Evolutionary conservation across 2,797 vertebrate genomes (phyloP).

Genomic region (Acipenser transmontanus): DNA sequence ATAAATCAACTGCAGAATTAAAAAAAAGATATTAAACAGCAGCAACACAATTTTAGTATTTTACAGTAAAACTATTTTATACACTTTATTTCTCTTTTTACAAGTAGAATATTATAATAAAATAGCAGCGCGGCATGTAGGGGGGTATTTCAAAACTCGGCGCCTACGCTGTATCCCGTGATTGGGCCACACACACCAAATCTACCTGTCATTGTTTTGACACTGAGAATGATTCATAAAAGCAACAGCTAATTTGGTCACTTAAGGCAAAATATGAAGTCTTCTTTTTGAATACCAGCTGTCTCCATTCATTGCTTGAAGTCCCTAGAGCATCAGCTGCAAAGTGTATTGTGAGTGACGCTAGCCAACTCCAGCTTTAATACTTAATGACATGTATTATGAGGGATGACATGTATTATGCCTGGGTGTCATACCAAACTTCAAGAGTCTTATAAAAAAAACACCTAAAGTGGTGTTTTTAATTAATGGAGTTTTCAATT

Average conservation of each 20-base stretch:
- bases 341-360: constrained; percentile 10
- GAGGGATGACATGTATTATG: not conserved
- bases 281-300: constrained; percentile 10
- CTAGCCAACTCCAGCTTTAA: not conserved
- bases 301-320: constrained; percentile 9
- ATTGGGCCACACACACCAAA: not conserved
- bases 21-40: too few relatives aligned
- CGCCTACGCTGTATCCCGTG: not conserved
- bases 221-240: constrained; percentile 5
- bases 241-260: constrained; percentile 14
- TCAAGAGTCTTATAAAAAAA: too few relatives aligned
- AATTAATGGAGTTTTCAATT: too few relatives aligned
- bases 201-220: not conserved
- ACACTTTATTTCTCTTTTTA: too few relatives aligned
- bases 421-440: not conserved
- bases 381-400: not conserved
- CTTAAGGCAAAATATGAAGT: constrained; percentile 5
- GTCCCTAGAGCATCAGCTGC: constrained; percentile 13
- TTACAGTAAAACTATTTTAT: too few relatives aligned
- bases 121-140: too few relatives aligned
- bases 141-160: too few relatives aligned
- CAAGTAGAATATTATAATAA: too few relatives aligned
- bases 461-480: too few relatives aligned
- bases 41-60: too few relatives aligned
- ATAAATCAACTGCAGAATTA: too few relatives aligned